Evolutionary conservation across 2,113 vertebrate species (phyloP).

Genomic region (Onychorhynchus coronatus): DNA sequence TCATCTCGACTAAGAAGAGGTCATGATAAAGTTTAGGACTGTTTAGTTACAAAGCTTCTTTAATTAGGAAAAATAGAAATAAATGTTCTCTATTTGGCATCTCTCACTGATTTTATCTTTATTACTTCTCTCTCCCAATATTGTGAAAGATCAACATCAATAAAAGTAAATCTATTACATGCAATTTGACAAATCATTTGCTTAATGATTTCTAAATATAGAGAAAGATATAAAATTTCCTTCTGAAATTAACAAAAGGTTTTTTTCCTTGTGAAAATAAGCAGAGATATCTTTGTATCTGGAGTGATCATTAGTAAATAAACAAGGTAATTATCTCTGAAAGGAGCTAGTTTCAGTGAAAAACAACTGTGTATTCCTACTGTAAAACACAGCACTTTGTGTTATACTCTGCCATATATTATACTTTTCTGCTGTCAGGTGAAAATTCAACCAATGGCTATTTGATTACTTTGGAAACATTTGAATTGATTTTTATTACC

Average conservation of each 20-base stretch:
- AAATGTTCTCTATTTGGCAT: slow-evolving; percentile 12
- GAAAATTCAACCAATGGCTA: slow-evolving; percentile 27
- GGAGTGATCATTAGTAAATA: slow-evolving; percentile 22
- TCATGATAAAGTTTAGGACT: slow-evolving; percentile 27
- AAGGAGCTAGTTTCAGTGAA: neutral
- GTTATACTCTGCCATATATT: neutral
- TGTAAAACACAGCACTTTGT: neutral
- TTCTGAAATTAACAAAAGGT: neutral
- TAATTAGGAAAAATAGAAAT: slow-evolving; percentile 37
- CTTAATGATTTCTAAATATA: slow-evolving; percentile 27
- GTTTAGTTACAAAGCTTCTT: slow-evolving; percentile 19
- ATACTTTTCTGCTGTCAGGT: slow-evolving; percentile 17
- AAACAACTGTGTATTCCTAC: neutral
- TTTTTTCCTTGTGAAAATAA: neutral
- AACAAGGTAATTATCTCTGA: slow-evolving; percentile 33
- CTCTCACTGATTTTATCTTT: slow-evolving; percentile 36
- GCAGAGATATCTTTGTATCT: neutral
- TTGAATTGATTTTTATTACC: slow-evolving; percentile 46
- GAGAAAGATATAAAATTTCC: neutral
- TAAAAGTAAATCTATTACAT: slow-evolving; percentile 14
- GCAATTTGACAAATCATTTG: slow-evolving; percentile 29
- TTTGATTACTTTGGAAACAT: slow-evolving; percentile 51
- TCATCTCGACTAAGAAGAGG: slow-evolving; percentile 57
- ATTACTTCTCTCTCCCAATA: slow-evolving; percentile 21
- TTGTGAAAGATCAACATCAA: slow-evolving; percentile 25